Percentiles rank a stretch among this genome's conserved stretches.
phyloP scores from a whole-genome alignment of 1,140 invertebrate species.

The Drosophila biarmipes region DNA sequence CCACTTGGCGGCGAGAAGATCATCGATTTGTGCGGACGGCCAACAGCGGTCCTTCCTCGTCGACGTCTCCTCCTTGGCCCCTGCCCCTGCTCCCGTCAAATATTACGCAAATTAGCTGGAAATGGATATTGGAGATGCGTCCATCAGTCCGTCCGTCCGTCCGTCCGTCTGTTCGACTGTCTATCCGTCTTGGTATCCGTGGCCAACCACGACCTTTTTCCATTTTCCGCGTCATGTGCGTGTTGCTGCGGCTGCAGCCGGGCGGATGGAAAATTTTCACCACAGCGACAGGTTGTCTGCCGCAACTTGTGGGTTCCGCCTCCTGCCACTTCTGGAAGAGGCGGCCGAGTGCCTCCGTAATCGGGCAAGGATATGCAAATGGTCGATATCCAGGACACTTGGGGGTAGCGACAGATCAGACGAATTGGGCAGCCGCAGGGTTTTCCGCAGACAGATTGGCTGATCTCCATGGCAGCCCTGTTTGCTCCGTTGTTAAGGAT shows the following conservation, averaged over 20 bases:
- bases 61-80: background rate
- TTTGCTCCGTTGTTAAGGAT: background rate
- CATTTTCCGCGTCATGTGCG: slow-evolving; percentile 46
- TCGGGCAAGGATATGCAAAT: slow-evolving; percentile 56
- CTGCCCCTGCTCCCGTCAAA: slow-evolving; percentile 52
- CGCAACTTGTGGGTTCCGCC: slow-evolving; percentile 32
- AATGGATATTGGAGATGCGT: slow-evolving; percentile 71
- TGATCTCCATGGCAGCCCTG: background rate
- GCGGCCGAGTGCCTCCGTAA: slow-evolving; percentile 27
- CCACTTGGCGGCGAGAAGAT: slow-evolving; percentile 41
- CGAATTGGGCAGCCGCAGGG: slow-evolving; percentile 16
- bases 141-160: slow-evolving; percentile 25
- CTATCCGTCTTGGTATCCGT: background rate
- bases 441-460: slow-evolving; percentile 6
- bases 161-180: slow-evolving; percentile 13
- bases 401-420: slow-evolving; percentile 35
- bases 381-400: slow-evolving; percentile 15
- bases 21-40: slow-evolving; percentile 28
- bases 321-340: too few relatives aligned
- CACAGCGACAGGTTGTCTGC: slow-evolving; percentile 72
- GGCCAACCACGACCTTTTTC: slow-evolving; percentile 6
- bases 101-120: slow-evolving; percentile 82
- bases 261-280: slow-evolving; percentile 68
- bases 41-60: slow-evolving; percentile 4
- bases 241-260: slow-evolving; percentile 48